Evolutionary conservation across 2,888 invertebrate species (phyloP).

Genomic region (Crossocerus cetratus): DNA sequence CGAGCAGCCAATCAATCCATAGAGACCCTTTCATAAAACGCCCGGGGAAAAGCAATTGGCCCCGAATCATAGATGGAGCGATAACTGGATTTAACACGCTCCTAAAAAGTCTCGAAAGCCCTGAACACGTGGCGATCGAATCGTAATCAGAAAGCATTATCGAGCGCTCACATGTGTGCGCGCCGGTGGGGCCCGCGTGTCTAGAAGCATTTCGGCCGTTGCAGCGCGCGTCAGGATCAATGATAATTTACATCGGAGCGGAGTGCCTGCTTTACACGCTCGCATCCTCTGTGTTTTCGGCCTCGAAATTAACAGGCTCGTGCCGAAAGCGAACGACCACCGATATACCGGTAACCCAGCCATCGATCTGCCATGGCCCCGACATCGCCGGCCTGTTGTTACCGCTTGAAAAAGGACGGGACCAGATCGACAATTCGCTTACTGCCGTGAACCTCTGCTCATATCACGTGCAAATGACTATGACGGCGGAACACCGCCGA

Average conservation of each 20-base stretch:
- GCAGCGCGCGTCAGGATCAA: constrained; percentile 29
- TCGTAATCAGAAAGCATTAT: constrained; percentile 45
- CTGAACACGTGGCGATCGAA: constrained; percentile 21
- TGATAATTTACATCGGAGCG: constrained; percentile 58
- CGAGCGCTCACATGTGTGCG: constrained; percentile 12
- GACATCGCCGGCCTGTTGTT: no score
- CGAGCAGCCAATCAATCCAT: constrained; percentile 14
- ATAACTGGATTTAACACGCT: constrained; percentile 19
- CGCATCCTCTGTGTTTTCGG: constrained; percentile 26
- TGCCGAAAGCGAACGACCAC: constrained; percentile 1
- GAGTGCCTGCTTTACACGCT: neutral
- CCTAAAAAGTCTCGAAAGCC: constrained; percentile 18
- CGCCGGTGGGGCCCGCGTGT: constrained; percentile 6
- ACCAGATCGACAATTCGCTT: no score
- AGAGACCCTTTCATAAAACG: constrained; percentile 17
- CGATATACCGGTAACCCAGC: neutral
- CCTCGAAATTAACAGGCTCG: constrained; percentile 10
- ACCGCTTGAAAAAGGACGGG: no score
- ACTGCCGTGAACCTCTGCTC: no score
- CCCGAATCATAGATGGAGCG: constrained; percentile 17
- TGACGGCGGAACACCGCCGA: no score
- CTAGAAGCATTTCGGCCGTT: constrained; percentile 14
- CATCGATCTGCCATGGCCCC: no score
- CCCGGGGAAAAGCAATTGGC: constrained; percentile 31
- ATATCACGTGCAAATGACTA: no score